Conservation (phyloP, 2,888 invertebrate genomes). For the Clunio marinus region DNA sequence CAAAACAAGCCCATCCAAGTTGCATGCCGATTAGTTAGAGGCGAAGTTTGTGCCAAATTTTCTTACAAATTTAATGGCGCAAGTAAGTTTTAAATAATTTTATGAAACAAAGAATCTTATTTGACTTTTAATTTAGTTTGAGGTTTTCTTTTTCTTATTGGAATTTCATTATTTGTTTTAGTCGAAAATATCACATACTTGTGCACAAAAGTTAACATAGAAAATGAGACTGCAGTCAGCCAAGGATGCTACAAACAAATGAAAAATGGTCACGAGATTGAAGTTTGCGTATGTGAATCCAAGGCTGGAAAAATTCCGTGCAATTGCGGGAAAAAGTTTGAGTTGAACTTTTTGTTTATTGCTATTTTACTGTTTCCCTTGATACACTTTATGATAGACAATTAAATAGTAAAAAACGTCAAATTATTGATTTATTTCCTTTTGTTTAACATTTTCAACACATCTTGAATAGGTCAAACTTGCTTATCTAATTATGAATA, state of each 20-base stretch:
- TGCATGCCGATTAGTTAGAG: slow-evolving; percentile 57
- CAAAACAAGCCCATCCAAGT: slow-evolving; percentile 48
- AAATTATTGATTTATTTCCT: no score
- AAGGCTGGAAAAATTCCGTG: slow-evolving; percentile 51
- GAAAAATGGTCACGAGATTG: slow-evolving; percentile 51
- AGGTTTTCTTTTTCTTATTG: no score
- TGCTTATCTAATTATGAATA: no score
- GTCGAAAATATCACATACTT: slow-evolving; percentile 66
- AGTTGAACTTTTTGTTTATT: no score
- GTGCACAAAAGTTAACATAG: slow-evolving; percentile 61
- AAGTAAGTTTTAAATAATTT: slow-evolving; percentile 51
- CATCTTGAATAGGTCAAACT: no score
- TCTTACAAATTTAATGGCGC: slow-evolving; percentile 60
- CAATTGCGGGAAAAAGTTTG: slow-evolving; percentile 44
- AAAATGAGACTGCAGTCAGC: slow-evolving; percentile 50
- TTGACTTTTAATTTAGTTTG: no score
- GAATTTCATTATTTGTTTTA: slow-evolving; percentile 47
- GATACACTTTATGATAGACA: neutral
- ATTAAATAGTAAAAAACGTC: no score
- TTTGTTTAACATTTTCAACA: no score
- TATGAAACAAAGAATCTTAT: no score
- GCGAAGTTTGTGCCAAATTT: slow-evolving; percentile 62
- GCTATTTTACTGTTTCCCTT: neutral
- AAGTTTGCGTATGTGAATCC: slow-evolving; percentile 55
- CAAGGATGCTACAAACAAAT: slow-evolving; percentile 54